Evolutionary conservation across 2,888 invertebrate genomes (phyloP), one percentile per base, ranked within the genome.

Genomic region (Octonoba sinensis): DNA sequence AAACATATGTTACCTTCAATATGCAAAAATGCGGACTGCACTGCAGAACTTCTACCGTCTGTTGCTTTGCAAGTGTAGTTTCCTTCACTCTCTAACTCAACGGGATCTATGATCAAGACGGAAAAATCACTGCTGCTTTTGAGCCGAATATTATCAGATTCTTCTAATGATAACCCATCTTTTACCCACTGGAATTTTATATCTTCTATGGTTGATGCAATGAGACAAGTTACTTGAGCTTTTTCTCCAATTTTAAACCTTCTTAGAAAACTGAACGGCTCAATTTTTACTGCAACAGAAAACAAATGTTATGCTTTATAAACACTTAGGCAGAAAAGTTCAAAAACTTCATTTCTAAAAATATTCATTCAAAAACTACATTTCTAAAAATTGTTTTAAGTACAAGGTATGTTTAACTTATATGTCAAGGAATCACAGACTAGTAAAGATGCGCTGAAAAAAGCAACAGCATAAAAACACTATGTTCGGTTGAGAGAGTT

Each of bases 41-140:
- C 6, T 1, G 56, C 72, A 13, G 13, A 22, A 22, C 15, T 49
- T 11, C 36, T 46, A 1, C 57, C 49, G 44, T 73, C 81, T 1
- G 47, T 49, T 13, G 56, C 84, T 27, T 67, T 76, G 60, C 85
- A 85, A 11, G 84, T 85, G 24, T 84, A 85, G 57, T 84, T 85
- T 27, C 84, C 85, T 49, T 57, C 65, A 44, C 74, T 72, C 3
- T 11, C 8, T 51, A 67, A 46, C 16, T 60, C 59, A 0, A 83
- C 66, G 1, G 75, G 76, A 47, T 83, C 72, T 12, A 82, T 51
- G 6, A 74, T 73, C 4, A 84, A 67, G 1, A 84, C 27, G 11
- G 82, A 77, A 15, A 67, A 84, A 1, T 82, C 84, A 22, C 62
- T 74, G 12, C 62, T 59, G 16, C 36, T 54, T 47, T 79, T 71